Evolutionary conservation across 2,888 invertebrate genomes (phyloP).

Genomic region (Plutella xylostella): DNA sequence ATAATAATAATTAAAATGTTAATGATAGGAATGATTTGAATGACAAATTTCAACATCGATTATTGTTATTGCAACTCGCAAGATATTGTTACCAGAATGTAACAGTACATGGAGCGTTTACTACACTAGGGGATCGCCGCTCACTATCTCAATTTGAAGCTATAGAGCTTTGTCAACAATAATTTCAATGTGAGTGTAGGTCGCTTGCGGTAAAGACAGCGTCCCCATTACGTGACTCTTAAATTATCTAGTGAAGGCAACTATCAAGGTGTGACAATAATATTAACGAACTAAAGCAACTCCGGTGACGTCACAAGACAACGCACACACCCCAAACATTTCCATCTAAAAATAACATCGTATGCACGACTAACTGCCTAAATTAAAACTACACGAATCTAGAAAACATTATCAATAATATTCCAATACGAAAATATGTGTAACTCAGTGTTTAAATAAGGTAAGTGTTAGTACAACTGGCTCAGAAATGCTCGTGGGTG

Average conservation of each 20-base stretch:
- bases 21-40: constrained; percentile 61
- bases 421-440: constrained; percentile 1
- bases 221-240: constrained; percentile 24
- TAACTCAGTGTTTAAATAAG: background rate
- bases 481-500: constrained; percentile 19
- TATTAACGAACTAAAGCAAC: constrained; percentile 38
- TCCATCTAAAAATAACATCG: constrained; percentile 47
- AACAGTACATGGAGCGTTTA: constrained; percentile 20
- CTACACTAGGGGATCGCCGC: background rate
- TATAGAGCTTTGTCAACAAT: constrained; percentile 1
- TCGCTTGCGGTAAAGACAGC: background rate
- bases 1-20: constrained; percentile 30
- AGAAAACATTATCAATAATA: constrained; percentile 22
- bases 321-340: constrained; percentile 45
- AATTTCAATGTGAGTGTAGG: background rate
- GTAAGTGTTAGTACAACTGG: constrained; percentile 23
- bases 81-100: constrained; percentile 27
- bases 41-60: constrained; percentile 41
- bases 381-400: constrained; percentile 52
- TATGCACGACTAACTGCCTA: constrained; percentile 47
- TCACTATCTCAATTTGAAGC: background rate
- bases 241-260: constrained; percentile 52
- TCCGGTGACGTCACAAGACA: constrained; percentile 36
- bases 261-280: constrained; percentile 40
- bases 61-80: constrained; percentile 28